Conservation (phyloP, 1,140 invertebrate genomes). For the Helicoverpa armigera region DNA sequence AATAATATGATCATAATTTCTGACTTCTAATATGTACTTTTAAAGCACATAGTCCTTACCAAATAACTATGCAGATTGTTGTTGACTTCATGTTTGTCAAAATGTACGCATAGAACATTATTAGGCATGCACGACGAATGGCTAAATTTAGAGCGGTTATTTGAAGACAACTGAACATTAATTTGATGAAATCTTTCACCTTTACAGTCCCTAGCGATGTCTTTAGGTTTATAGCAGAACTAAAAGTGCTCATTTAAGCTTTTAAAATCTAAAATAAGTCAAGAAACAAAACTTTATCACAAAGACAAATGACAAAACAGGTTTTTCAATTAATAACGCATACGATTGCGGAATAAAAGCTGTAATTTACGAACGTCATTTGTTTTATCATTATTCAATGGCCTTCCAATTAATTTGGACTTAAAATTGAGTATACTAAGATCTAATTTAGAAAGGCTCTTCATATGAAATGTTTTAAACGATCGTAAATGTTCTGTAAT, state of each 20-base stretch:
- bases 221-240: no score
- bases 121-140: no score
- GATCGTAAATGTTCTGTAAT: background rate
- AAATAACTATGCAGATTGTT: no score
- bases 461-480: background rate
- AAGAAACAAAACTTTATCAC: background rate
- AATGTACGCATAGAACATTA: no score
- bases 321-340: slow-evolving; percentile 18
- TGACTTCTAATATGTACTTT: no score
- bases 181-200: no score
- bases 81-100: no score
- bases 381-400: background rate
- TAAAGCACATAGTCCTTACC: no score
- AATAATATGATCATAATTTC: no score
- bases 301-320: slow-evolving; percentile 11
- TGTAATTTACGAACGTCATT: slow-evolving; percentile 12
- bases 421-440: background rate
- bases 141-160: no score
- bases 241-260: background rate
- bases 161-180: no score
- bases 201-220: no score
- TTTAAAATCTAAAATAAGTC: slow-evolving; percentile 1
- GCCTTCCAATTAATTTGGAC: background rate
- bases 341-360: slow-evolving; percentile 7
- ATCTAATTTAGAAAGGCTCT: background rate